Base-by-base conservation (phyloP, 2,113 vertebrate genomes). In the Beaufortia kweichowensis region DNA sequence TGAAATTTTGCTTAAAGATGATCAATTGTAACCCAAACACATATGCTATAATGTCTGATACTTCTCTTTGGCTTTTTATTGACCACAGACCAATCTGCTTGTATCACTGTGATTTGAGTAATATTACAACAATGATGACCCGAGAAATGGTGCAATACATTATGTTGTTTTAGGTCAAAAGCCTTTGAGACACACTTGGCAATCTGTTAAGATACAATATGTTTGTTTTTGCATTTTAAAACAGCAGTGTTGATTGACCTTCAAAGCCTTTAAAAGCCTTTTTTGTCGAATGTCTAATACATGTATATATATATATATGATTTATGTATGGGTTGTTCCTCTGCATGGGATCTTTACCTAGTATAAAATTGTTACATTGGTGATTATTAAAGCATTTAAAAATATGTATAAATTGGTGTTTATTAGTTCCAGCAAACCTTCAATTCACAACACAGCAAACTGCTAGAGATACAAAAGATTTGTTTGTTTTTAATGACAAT, bases 321-420 rank as follows among this genome's bases (percentile, higher is more conserved):
- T 48, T n/a, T 26, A 23, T 66, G 64, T 28, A 48, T 66, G 24
- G 50, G 31, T 57, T 57, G 21, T 71, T 71, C 28, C 26, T 14
- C 35, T 71, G 68, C 39, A 71, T 57, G 67, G 67, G 50, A 70
- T 33, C 48, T 29, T 33, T 33, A 4, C 35, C 35, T 39, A 2
- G 35, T 39, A 39, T 56, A 55, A 70, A 28, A 55, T 31, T 57
- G 14, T 43, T 67, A 29, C 17, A 66, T 56, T 21, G 26, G 31
- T 66, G 50, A 46, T 59, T 67, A 59, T 76, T 60, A 76, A 66
- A 76, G 8, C 17, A 71, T 35, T n/a, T 35, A 56, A 24, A 57
- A 1, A 56, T 14, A 9, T 57, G 35, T n/a, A 14, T n/a, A 43
- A 4, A 3, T 31, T 29, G 28, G 12, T 75, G 14, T 24, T 50